phyloP scores from a whole-genome alignment of 2,797 vertebrate genomes.

The Sarcoramphus papa region DNA sequence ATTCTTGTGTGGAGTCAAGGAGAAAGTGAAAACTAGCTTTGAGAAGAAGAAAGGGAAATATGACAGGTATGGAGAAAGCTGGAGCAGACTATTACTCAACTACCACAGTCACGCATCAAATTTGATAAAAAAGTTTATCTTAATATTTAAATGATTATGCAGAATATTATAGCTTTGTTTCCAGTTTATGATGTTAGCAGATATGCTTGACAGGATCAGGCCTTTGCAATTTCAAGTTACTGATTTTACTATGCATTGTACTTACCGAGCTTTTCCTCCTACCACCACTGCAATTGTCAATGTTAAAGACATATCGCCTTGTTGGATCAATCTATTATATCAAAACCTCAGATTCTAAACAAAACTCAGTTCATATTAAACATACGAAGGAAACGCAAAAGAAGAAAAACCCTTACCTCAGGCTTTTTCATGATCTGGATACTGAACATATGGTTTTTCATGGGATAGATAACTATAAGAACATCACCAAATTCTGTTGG shows the following conservation, averaged over 20 bases:
- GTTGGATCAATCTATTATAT: not conserved
- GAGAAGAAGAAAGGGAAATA: not conserved
- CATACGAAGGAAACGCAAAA: not conserved
- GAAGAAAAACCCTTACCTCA: constrained; percentile 77
- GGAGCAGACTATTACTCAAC: not conserved
- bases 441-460: constrained; percentile 98
- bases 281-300: not conserved
- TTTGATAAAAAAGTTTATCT: not conserved
- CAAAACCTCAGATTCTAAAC: not conserved
- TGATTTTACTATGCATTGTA: not conserved
- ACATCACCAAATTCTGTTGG: constrained; percentile 98
- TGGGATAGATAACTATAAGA: constrained; percentile 94
- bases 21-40: not conserved
- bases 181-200: not conserved
- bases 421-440: constrained; percentile 98
- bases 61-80: not conserved
- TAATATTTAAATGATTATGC: not conserved
- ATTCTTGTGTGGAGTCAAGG: not conserved
- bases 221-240: not conserved
- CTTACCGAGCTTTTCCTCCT: not conserved
- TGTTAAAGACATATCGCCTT: not conserved
- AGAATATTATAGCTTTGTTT: not conserved
- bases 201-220: not conserved
- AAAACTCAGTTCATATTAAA: not conserved
- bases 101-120: not conserved